Evolutionary conservation across 2,797 vertebrate genomes (phyloP).

Genomic region (Phataginus tricuspis): DNA sequence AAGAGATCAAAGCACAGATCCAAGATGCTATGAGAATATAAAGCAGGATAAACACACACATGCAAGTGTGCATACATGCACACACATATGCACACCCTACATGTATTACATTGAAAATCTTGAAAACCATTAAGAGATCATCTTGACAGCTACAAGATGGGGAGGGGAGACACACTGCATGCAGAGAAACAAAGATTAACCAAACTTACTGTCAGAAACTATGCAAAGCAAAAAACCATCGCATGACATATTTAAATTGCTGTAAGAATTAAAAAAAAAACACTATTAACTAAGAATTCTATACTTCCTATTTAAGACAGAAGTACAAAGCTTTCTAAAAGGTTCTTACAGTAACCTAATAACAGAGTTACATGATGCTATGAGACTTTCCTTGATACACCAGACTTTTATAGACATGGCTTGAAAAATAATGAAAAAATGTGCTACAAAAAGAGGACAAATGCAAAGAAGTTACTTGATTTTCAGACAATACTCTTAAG

Average conservation of each 20-base stretch:
- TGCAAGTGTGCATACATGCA: background rate
- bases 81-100: background rate
- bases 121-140: conserved; percentile 28
- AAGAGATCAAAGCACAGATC: conserved; percentile 28
- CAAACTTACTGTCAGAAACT: background rate
- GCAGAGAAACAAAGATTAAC: background rate
- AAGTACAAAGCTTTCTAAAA: conserved; percentile 1
- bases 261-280: conserved; percentile 11
- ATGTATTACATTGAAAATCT: background rate
- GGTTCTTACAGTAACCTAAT: background rate
- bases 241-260: background rate
- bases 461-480: background rate
- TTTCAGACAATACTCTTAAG: background rate
- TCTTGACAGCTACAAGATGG: background rate
- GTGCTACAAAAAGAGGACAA: background rate
- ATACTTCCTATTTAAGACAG: background rate
- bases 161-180: background rate
- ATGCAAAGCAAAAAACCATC: background rate
- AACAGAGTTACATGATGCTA: background rate
- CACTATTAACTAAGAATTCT: background rate
- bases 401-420: background rate
- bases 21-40: conserved; percentile 32
- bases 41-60: background rate
- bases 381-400: background rate
- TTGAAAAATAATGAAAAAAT: conserved; percentile 43